Base-by-base conservation (phyloP, 2,113 vertebrate genomes). In the Centropus unirufus region DNA sequence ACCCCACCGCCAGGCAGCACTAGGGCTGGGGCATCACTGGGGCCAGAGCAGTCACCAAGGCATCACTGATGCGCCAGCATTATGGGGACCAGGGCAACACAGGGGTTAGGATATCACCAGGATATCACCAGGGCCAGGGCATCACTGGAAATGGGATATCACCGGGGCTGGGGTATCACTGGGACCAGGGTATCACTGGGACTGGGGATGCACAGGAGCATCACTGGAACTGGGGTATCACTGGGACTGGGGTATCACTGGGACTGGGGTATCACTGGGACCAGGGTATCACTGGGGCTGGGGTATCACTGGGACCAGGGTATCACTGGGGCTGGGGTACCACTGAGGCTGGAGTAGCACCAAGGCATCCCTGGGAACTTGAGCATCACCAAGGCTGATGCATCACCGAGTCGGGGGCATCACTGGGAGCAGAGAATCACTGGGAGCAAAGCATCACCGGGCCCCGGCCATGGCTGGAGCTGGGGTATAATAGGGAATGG, bases 41-140 rank as follows among this genome's bases (percentile, higher is more conserved):
- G 21, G 6, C 6, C 4, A 5, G 42, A 10, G 10, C 9, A 39
- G 29, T 36, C 8, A 2, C 3, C 2, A 3, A 19, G 18, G 12
- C 4, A 59, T 14, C 5, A 0, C 4, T 6, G 4, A 2, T 2
- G 1, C 12, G 7, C 2, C 9, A 8, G 26, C 26, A 58, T 11
- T 30, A 9, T 5, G 2, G 5, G 5, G 1, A 4, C 21, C 32
- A 5, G 12, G 32, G 13, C 23, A 68, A 6, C 36, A 9, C 30
- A 6, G 9, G 18, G 14, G 23, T 19, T 11, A 19, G 15, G 21
- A 34, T 20, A 67, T 7, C 17, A 21, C 34, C 12, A 6, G 15
- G 34, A 72, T 40, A 44, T 17, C 54, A 9, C 2, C 2, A 9
- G 29, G 8, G 4, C 29, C 13, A 7, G 26, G 11, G 21, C 54